These are phyloP conservation scores for Tympanuchus pallidicinctus DNA, from an alignment of 2,113 vertebrate species.

Conservation along the genomic window DNA sequence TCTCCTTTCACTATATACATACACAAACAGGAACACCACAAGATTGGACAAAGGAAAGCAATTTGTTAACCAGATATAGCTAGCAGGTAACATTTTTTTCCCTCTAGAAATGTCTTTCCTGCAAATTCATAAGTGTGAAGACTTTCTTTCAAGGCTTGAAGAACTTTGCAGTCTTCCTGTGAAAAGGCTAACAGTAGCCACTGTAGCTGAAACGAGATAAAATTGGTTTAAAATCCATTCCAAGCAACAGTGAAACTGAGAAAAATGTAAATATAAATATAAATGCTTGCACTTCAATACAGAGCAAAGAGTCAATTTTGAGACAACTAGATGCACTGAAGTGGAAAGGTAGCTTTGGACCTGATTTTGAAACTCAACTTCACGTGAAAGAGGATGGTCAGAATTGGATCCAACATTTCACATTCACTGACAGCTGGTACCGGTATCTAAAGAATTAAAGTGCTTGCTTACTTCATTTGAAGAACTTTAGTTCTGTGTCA, in stretches of 20 bases:
- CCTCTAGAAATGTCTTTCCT: constrained; percentile 59
- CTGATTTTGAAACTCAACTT: background rate
- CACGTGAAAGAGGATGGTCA: background rate
- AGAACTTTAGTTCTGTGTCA: constrained; percentile 87
- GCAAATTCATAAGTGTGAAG: constrained; percentile 40
- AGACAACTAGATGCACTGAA: background rate
- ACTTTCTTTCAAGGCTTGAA: constrained; percentile 49
- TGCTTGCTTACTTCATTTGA: constrained; percentile 81
- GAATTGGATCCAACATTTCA: background rate
- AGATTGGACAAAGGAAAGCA: constrained; percentile 61
- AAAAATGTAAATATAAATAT: background rate
- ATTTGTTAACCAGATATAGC: constrained; percentile 54
- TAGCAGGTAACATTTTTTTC: constrained; percentile 46
- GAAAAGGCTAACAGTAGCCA: constrained; percentile 66
- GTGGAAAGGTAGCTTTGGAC: background rate
- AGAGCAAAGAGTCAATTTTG: constrained; percentile 5
- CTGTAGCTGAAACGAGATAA: constrained; percentile 71
- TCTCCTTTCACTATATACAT: constrained; percentile 61
- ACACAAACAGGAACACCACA: constrained; percentile 60
- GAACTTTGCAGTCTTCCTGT: constrained; percentile 48
- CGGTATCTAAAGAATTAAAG: constrained; percentile 25
- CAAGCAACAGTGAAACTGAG: background rate
- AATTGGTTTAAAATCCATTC: constrained; percentile 57
- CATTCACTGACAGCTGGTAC: background rate
- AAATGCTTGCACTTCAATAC: background rate